These are phyloP conservation scores for Melipona bicolor DNA, from an alignment of 2,888 invertebrate genomes.

Conservation along the genomic window DNA sequence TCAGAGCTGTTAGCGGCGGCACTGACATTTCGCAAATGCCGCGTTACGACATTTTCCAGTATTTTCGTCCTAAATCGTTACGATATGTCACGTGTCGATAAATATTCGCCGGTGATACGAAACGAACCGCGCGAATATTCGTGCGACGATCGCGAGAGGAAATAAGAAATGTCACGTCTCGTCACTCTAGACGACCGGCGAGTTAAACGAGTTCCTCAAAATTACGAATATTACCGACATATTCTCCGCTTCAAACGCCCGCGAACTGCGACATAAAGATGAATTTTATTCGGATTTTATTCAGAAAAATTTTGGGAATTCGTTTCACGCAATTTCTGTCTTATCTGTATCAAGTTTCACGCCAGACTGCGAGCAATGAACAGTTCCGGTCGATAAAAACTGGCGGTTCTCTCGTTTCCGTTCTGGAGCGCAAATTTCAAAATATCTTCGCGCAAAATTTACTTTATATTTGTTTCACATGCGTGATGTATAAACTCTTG, in stretches of 20 bases:
- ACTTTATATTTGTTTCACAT: too few species aligned
- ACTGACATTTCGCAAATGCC: conserved; percentile 76
- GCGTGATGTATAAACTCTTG: too few species aligned
- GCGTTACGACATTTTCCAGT: conserved; percentile 69
- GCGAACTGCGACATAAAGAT: background rate
- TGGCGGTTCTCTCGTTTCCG: background rate
- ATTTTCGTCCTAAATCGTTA: conserved; percentile 62
- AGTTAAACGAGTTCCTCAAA: background rate
- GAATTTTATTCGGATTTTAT: too few species aligned
- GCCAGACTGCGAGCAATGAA: background rate
- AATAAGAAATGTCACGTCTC: conserved; percentile 31
- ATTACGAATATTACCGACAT: background rate
- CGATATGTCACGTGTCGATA: conserved; percentile 41
- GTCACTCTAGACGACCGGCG: background rate
- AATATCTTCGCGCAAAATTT: background rate
- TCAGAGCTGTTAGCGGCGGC: conserved; percentile 40
- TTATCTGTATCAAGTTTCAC: background rate
- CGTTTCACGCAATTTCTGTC: too few species aligned
- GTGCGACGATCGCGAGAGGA: background rate
- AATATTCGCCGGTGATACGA: conserved; percentile 8
- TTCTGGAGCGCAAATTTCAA: background rate
- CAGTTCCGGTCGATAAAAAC: background rate
- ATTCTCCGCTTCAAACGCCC: too few species aligned
- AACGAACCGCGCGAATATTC: background rate
- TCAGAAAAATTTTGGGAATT: too few species aligned